These are phyloP conservation scores for Plecotus auritus DNA, from an alignment of 2,113 vertebrate genomes.

Conservation along the genomic window DNA sequence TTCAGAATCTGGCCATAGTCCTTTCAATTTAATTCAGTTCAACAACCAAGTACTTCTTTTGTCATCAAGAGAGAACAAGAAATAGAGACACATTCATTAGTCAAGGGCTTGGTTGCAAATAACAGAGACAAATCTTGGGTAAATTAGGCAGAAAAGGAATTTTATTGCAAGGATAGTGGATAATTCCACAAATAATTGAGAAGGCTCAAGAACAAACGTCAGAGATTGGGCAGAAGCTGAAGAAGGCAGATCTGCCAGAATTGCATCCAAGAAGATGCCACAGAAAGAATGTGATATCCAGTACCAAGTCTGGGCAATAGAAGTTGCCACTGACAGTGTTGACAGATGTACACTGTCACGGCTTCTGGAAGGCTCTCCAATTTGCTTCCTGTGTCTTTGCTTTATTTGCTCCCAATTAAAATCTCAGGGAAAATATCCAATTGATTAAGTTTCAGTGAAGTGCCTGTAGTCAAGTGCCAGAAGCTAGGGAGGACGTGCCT, in stretches of 20 bases:
- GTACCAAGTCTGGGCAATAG: neutral
- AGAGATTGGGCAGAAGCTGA: neutral
- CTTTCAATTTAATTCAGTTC: neutral
- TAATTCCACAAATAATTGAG: constrained; percentile 2
- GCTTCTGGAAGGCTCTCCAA: neutral
- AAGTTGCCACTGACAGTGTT: neutral
- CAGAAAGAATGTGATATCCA: neutral
- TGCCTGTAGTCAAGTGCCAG: neutral
- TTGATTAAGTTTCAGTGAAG: constrained; percentile 11
- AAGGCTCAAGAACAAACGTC: neutral
- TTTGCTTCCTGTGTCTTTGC: neutral
- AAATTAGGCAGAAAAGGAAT: constrained; percentile 28
- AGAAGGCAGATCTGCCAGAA: neutral
- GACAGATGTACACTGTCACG: neutral
- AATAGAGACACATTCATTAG: constrained; percentile 24
- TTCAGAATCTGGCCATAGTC: neutral
- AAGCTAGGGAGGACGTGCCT: neutral
- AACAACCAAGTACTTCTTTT: constrained; percentile 8
- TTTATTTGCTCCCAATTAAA: constrained; percentile 47
- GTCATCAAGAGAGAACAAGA: neutral
- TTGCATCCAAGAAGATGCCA: neutral
- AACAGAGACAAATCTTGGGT: constrained; percentile 13
- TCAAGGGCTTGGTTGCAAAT: constrained; percentile 9
- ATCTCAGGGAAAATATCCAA: neutral
- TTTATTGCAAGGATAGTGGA: constrained; percentile 25